Conservation (phyloP, 1,140 invertebrate species). For the Drosophila repleta region DNA sequence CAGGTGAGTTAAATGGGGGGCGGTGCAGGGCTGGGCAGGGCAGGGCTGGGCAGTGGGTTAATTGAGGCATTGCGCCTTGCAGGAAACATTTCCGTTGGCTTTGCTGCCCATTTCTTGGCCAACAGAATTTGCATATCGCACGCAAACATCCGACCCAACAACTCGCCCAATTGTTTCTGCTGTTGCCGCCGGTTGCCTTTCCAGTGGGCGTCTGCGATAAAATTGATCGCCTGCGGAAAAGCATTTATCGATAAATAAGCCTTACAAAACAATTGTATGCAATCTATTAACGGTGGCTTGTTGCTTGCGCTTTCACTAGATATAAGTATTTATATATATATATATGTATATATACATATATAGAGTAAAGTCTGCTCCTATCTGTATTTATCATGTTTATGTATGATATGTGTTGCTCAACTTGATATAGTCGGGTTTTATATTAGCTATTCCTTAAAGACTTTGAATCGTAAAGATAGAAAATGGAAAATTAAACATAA, state of each 20-base stretch:
- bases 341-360: background rate
- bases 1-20: constrained; percentile 62
- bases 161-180: constrained; percentile 5
- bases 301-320: constrained; percentile 28
- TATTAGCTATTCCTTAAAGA: too few species aligned
- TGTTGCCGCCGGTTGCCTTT: too few species aligned
- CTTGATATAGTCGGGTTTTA: background rate
- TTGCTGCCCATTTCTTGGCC: constrained; percentile 65
- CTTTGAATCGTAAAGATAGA: too few species aligned
- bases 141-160: constrained; percentile 58
- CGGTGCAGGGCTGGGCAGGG: too few species aligned
- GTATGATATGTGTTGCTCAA: constrained; percentile 5
- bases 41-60: constrained; percentile 42
- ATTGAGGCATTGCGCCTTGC: constrained; percentile 68
- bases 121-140: constrained; percentile 73
- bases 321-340: background rate
- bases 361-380: background rate
- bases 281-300: constrained; percentile 36
- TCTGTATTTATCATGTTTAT: constrained; percentile 3
- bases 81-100: constrained; percentile 79
- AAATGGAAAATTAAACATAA: too few species aligned
- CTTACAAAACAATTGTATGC: constrained; percentile 29
- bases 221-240: constrained; percentile 49
- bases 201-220: constrained; percentile 34
- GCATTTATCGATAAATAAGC: constrained; percentile 43